These are phyloP conservation scores for Ennomos erosarius DNA, from an alignment of 2,888 invertebrate genomes.

Conservation along the genomic window DNA sequence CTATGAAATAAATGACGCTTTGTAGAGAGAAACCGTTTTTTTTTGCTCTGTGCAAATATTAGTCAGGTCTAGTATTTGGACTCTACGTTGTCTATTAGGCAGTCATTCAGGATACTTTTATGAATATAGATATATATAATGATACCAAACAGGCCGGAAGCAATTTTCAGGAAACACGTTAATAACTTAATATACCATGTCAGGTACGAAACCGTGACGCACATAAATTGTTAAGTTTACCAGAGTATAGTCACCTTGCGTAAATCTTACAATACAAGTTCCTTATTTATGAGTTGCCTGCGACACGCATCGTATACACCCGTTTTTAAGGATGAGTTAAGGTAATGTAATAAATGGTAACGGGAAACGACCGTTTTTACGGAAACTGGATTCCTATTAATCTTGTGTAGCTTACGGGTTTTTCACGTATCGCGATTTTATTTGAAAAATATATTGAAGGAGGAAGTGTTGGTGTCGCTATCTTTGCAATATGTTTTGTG, in stretches of 20 bases:
- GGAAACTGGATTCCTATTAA: slow-evolving; percentile 22
- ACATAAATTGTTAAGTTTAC: slow-evolving; percentile 39
- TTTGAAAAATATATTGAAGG: background rate
- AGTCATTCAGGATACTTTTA: no score
- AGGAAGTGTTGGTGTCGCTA: no score
- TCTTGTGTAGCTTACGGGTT: slow-evolving; percentile 15
- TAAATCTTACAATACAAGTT: slow-evolving; percentile 34
- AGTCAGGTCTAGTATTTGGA: no score
- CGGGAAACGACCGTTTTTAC: slow-evolving; percentile 22
- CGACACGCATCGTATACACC: slow-evolving; percentile 20
- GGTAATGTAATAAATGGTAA: slow-evolving; percentile 28
- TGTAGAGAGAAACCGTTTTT: no score
- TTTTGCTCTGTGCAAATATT: no score
- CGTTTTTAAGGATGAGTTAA: slow-evolving; percentile 27
- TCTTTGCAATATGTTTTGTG: no score
- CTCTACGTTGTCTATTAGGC: no score
- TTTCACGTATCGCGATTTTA: slow-evolving; percentile 7
- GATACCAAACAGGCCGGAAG: background rate
- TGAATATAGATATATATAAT: no score
- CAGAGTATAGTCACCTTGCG: slow-evolving; percentile 35
- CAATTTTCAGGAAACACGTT: slow-evolving; percentile 33
- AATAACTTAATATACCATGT: slow-evolving; percentile 37
- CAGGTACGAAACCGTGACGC: slow-evolving; percentile 43
- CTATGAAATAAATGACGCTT: no score
- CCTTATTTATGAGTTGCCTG: slow-evolving; percentile 26